Percentiles rank a stretch among this genome's conserved stretches.
Evolutionary conservation across 2,113 vertebrate genomes (phyloP).

Genomic region (Steatornis caripensis): DNA sequence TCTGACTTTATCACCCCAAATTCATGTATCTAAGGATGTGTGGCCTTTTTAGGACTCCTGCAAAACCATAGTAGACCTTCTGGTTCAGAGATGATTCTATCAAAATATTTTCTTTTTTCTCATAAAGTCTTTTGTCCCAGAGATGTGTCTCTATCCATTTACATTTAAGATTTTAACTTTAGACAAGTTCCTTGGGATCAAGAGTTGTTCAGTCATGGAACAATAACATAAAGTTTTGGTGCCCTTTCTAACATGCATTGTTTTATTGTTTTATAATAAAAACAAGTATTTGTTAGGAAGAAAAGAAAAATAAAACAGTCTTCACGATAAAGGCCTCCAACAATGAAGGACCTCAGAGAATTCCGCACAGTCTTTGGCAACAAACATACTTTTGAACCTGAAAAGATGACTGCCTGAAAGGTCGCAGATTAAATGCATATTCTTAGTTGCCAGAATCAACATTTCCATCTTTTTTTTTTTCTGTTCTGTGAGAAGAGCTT

Average conservation of each 20-base stretch:
- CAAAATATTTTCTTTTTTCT: not conserved
- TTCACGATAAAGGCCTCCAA: not conserved
- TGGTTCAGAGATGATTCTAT: not conserved
- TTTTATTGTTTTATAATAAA: not conserved
- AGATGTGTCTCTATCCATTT: not conserved
- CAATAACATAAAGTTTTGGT: not conserved
- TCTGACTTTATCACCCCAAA: not conserved
- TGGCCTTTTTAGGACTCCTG: not conserved
- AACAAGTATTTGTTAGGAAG: not conserved
- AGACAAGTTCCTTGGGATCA: not conserved
- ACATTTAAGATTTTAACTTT: not conserved
- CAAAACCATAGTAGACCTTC: not conserved
- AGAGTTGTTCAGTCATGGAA: not conserved
- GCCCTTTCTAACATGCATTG: not conserved
- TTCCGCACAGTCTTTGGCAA: not conserved
- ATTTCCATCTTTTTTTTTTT: not conserved
- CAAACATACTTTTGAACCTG: not conserved
- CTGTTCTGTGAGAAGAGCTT: not conserved
- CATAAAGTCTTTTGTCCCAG: not conserved
- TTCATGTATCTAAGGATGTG: not conserved
- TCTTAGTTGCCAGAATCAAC: constrained; percentile 21
- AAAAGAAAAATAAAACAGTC: not conserved
- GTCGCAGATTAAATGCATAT: not conserved
- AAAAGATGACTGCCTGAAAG: not conserved
- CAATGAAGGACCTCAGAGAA: not conserved